Percentiles rank a stretch among this genome's conserved stretches.
Evolutionary conservation across 2,888 invertebrate genomes (phyloP).

Genomic region (Nomada flava): DNA sequence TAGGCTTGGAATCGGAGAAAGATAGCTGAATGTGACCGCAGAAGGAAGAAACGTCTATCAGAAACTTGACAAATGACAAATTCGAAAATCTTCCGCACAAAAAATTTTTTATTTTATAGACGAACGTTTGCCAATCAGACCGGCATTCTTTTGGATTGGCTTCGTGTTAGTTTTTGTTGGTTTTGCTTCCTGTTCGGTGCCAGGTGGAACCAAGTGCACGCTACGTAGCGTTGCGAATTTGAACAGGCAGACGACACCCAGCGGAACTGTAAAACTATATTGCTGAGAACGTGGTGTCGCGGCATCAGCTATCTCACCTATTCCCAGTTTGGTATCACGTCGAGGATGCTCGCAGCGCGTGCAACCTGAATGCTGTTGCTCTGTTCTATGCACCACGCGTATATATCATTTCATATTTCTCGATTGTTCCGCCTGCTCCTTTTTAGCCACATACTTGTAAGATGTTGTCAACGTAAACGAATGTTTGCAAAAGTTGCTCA

Average conservation of each 20-base stretch:
- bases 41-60: too few species aligned
- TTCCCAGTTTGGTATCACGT: not conserved
- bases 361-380: not conserved
- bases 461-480: not conserved
- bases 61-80: not conserved
- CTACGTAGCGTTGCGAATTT: conserved; percentile 51
- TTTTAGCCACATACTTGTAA: not conserved
- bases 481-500: not conserved
- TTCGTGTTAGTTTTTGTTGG: not conserved
- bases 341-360: not conserved
- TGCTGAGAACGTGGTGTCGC: conserved; percentile 40
- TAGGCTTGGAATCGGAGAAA: too few species aligned
- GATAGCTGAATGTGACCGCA: too few species aligned
- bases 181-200: not conserved
- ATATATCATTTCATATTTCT: not conserved
- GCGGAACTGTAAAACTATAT: conserved; percentile 71
- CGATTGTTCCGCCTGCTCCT: too few species aligned
- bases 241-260: conserved; percentile 60
- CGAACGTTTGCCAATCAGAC: not conserved
- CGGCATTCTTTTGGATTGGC: not conserved
- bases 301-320: conserved; percentile 18
- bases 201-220: conserved; percentile 55
- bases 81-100: not conserved
- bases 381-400: too few species aligned
- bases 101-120: not conserved